Base-by-base conservation (phyloP, 2,797 vertebrate species). In the Lophura swinhoii region DNA sequence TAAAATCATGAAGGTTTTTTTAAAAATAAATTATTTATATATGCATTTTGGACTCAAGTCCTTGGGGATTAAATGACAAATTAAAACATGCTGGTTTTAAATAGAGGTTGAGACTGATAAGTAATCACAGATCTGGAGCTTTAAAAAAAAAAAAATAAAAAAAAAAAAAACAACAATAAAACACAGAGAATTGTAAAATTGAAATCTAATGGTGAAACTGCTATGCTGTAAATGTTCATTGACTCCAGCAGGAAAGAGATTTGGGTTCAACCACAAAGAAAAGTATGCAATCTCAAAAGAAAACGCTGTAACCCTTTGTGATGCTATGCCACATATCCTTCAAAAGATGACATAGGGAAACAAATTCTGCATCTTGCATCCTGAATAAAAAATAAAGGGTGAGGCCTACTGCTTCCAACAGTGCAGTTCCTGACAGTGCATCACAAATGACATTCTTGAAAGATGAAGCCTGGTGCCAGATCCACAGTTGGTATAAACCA, bases 11-110 rank as follows among this genome's bases (percentile, higher is more conserved):
- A 76, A 48, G 14, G 1, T 2, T 67, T 91, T 91, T 91, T 90
- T 81, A 72, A 3, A 63, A 78, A 79, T 60, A 22, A 39, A 76
- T 82, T 81, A 78, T 89, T 92, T 88, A 26, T 44, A 17, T 53
- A 88, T 84, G 12, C 4, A 72, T 89, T 70, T 85, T 24, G 64
- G 17, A 73, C 23, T 63, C 3, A 4, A 73, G 12, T 76, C 46
- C 81, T 86, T 60, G 78, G 71, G 48, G 59, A 78, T 62, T 70
- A 81, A 87, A 72, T 33, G 55, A 81, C 67, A 90, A 93, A 95
- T 90, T 91, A 88, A 88, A 91, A 81, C 44, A 70, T 60, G 51
- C 39, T 93, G 43, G 9, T 71, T 96, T 91, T 84, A 78, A 88
- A 53, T 43, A 81, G 37, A 79, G 64, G 7, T 56, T 85, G 70